phyloP scores from a whole-genome alignment of 1,140 invertebrate genomes.

The Heliothis virescens region DNA sequence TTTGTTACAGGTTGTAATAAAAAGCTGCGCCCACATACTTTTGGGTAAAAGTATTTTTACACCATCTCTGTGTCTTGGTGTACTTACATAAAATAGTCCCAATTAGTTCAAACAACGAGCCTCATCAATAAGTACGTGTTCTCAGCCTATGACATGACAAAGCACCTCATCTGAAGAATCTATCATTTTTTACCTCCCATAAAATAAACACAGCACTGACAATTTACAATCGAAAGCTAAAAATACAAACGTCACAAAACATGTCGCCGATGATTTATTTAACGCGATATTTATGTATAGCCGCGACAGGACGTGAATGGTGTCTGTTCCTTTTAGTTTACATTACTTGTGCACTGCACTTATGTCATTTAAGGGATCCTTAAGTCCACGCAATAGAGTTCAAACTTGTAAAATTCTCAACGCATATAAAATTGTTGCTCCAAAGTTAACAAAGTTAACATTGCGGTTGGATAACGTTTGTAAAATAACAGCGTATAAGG shows the following conservation, averaged over 20 bases:
- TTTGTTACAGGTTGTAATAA: neutral
- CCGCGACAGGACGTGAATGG: conserved; percentile 65
- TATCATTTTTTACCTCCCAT: conserved; percentile 41
- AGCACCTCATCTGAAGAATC: conserved; percentile 16
- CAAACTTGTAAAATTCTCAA: neutral
- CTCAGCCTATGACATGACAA: conserved; percentile 34
- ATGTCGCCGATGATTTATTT: conserved; percentile 78
- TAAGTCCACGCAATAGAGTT: conserved; percentile 11
- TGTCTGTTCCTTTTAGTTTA: conserved; percentile 67
- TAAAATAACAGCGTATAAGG: conserved; percentile 9
- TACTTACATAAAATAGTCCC: conserved; percentile 15
- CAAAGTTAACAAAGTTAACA: conserved; percentile 51
- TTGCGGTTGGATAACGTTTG: conserved; percentile 32
- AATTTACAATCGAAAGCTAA: conserved; percentile 66
- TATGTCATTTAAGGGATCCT: conserved; percentile 11
- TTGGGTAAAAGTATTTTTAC: no score
- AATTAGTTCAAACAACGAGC: conserved; percentile 19
- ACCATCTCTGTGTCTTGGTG: no score
- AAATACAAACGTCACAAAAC: conserved; percentile 68
- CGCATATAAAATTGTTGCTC: conserved; percentile 45
- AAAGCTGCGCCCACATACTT: neutral
- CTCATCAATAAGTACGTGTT: conserved; percentile 15
- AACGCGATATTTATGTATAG: conserved; percentile 71
- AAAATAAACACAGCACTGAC: conserved; percentile 49
- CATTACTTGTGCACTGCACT: conserved; percentile 55